A percentile compares a stretch with the other conserved stretches of the same genome.
Evolutionary conservation across 2,113 vertebrate genomes (phyloP).

Genomic region (Dermatemys mawii): DNA sequence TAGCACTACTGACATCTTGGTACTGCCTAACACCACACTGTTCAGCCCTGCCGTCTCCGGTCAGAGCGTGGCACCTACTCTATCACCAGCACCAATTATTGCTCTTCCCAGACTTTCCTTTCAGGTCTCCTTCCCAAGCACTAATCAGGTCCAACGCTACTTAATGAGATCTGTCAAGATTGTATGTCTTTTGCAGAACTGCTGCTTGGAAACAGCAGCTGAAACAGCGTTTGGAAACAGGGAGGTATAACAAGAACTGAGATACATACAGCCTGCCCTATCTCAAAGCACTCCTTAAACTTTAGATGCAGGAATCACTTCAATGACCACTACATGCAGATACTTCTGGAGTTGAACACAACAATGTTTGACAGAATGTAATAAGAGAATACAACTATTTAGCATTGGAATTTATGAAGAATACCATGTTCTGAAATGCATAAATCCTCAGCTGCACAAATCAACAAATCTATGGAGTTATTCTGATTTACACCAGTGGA

Average conservation of each 20-base stretch:
- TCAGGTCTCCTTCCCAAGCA: not conserved
- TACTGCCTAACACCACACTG: not conserved
- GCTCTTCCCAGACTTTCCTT: not conserved
- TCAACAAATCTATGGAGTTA: not conserved
- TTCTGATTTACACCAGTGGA: not conserved
- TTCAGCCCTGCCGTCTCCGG: not conserved
- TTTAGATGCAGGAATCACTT: not conserved
- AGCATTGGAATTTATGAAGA: not conserved
- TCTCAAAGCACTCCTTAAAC: not conserved
- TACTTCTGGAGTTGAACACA: not conserved
- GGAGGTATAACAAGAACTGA: not conserved
- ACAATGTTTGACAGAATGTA: not conserved
- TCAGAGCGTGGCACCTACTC: not conserved
- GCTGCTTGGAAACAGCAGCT: not conserved
- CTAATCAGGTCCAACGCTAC: not conserved
- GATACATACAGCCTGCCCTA: not conserved
- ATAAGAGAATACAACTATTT: not conserved
- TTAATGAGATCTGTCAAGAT: not conserved
- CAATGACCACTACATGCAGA: accelerated
- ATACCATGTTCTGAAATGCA: not conserved
- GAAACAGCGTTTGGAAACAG: not conserved
- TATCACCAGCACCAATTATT: not conserved
- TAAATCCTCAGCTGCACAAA: not conserved
- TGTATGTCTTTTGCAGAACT: not conserved
- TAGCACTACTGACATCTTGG: not conserved